These are phyloP conservation scores for Pseudoatta argentina DNA, from an alignment of 1,140 invertebrate species.

Conservation along the genomic window DNA sequence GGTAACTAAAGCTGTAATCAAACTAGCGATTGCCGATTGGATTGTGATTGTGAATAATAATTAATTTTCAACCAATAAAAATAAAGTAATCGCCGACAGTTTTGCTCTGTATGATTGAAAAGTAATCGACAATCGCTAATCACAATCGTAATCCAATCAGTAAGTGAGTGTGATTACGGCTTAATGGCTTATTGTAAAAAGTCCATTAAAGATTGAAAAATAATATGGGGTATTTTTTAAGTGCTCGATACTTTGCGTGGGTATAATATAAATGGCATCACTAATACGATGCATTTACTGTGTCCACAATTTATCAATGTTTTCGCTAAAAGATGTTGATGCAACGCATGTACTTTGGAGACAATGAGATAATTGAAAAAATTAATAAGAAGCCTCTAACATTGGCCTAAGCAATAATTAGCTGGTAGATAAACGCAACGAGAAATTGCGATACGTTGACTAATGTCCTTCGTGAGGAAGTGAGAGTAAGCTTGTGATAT, in stretches of 20 bases:
- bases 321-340: constrained; percentile 32
- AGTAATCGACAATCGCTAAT: too few species aligned
- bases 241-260: background rate
- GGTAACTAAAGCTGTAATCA: too few species aligned
- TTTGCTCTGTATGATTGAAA: too few species aligned
- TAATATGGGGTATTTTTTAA: too few species aligned
- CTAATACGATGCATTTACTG: background rate
- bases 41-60: too few species aligned
- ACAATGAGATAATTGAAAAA: background rate
- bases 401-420: constrained; percentile 46
- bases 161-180: too few species aligned
- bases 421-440: constrained; percentile 58
- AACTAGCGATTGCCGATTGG: too few species aligned
- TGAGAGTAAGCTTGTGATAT: background rate
- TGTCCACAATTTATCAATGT: constrained; percentile 59
- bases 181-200: too few species aligned
- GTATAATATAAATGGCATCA: background rate
- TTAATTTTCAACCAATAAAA: too few species aligned
- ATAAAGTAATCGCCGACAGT: too few species aligned
- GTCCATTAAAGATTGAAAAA: too few species aligned
- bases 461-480: constrained; percentile 69
- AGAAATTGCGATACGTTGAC: constrained; percentile 52
- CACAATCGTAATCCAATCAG: too few species aligned
- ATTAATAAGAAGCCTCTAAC: constrained; percentile 69
- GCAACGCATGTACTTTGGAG: constrained; percentile 57